Evolutionary conservation across 2,797 vertebrate genomes (phyloP), one percentile per base, ranked within the genome.

Genomic region (Aplochiton taeniatus): DNA sequence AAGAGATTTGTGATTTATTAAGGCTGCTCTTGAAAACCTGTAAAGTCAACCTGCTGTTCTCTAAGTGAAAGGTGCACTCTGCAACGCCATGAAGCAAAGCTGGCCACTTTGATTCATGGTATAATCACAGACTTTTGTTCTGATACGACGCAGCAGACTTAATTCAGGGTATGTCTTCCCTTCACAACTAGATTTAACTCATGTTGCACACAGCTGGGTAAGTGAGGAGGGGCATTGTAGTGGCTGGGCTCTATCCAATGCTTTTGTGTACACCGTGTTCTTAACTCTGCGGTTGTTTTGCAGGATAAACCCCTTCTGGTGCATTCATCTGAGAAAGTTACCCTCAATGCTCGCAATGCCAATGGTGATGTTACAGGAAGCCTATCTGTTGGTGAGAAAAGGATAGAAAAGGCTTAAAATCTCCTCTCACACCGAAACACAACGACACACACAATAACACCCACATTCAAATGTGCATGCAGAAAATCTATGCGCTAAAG

Each of bases 291-390:
- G 52, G 4, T 54, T 19, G 51, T 41, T 11, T 75, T 70, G 20
- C 83, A 99, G 98, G 96, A 97, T 70, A 92, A 94, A 44, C 83
- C 94, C 6, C 92, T 99, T 54, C 90, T 96, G 46, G 86, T 94
- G 11, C 92, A 94, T 63, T 97, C 98, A 14, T 84, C 91, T 20
- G 92, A 97, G 77, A 97, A 96, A 4, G 94, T 99, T 73, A 94
- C 92, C 12, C 87, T 98, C 44, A 96, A 93, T 48, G 95, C 95
- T 58, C 95, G 94, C 5, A 91, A 96, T 79, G 88, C 87, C 8
- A 91, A 95, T 0, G 95, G 95, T 1, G 88, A 95, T 18, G 94
- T 98, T 78, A 97, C 94, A 0, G 95, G 95, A 75, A 94, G 95
- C 82, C 79, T 96, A 66, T 94, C 88, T 78, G 93, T 98, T 83